A percentile compares a stretch with the other conserved stretches of the same genome.
phyloP scores from a whole-genome alignment of 2,888 invertebrate genomes.

The Scaptomyza flava region DNA sequence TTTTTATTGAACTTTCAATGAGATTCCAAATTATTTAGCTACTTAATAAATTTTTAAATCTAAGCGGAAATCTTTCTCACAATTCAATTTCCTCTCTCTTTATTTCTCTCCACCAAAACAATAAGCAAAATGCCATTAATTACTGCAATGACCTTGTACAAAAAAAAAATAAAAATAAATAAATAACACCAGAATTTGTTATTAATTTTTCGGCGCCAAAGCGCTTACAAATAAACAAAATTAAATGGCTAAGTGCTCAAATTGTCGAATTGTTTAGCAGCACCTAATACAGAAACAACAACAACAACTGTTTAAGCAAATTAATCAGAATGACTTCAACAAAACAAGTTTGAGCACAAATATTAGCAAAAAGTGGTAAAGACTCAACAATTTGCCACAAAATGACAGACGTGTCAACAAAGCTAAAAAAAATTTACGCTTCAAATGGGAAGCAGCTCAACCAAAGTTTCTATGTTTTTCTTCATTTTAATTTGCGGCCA shows the following conservation, averaged over 20 bases:
- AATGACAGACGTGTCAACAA: slow-evolving; percentile 51
- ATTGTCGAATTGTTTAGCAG: slow-evolving; percentile 20
- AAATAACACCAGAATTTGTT: not conserved
- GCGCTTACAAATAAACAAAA: slow-evolving; percentile 41
- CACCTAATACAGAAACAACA: slow-evolving; percentile 28
- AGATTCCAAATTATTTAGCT: not conserved
- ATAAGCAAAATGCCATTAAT: slow-evolving; percentile 30
- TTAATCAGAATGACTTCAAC: slow-evolving; percentile 36
- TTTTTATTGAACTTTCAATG: not conserved
- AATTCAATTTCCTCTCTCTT: not conserved
- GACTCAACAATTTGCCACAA: slow-evolving; percentile 38
- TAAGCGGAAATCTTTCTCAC: slow-evolving; percentile 5
- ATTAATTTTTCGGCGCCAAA: slow-evolving; percentile 12
- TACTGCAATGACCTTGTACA: slow-evolving; percentile 27
- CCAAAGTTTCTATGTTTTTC: slow-evolving; percentile 1
- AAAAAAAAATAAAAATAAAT: slow-evolving; percentile 28
- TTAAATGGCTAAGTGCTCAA: slow-evolving; percentile 32
- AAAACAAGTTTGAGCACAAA: slow-evolving; percentile 42
- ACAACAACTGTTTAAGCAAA: slow-evolving; percentile 44
- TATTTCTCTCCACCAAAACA: not conserved
- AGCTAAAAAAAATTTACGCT: slow-evolving; percentile 50
- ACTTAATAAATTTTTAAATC: slow-evolving; percentile 6
- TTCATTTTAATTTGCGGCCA: not conserved
- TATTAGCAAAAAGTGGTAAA: slow-evolving; percentile 24
- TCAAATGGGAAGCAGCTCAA: slow-evolving; percentile 15